Conservation (phyloP, 2,797 vertebrate genomes). For the Coluber constrictor region DNA sequence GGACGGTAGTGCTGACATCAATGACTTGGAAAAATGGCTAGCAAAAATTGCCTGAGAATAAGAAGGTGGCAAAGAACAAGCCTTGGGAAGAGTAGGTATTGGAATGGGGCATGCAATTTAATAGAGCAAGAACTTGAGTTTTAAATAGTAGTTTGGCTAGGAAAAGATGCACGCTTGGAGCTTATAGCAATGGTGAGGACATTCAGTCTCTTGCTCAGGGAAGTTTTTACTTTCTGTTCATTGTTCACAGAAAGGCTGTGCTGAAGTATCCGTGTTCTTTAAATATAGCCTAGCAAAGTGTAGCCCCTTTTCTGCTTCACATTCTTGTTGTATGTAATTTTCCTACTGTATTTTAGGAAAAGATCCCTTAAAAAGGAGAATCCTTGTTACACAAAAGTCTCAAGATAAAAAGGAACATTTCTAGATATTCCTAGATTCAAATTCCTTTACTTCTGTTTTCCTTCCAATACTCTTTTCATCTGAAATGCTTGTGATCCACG, state of each 20-base stretch:
- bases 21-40: slow-evolving; percentile 83
- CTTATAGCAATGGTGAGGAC: background rate
- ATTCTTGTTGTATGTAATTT: background rate
- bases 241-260: background rate
- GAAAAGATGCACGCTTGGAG: slow-evolving; percentile 3
- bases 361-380: background rate
- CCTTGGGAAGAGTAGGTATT: slow-evolving; percentile 19
- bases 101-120: background rate
- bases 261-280: background rate
- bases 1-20: slow-evolving; percentile 74
- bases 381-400: background rate
- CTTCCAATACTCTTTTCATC: background rate
- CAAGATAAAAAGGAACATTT: background rate
- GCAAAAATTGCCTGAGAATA: slow-evolving; percentile 75
- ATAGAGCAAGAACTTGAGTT: background rate
- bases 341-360: background rate
- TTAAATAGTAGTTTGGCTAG: too few species aligned
- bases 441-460: background rate
- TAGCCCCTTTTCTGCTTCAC: background rate
- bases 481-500: background rate
- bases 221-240: background rate
- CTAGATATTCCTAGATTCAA: background rate
- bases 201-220: background rate
- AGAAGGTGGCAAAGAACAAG: background rate
- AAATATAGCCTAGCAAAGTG: background rate